phyloP scores from a whole-genome alignment of 2,797 vertebrate genomes.

The Neopelma chrysocephalum region DNA sequence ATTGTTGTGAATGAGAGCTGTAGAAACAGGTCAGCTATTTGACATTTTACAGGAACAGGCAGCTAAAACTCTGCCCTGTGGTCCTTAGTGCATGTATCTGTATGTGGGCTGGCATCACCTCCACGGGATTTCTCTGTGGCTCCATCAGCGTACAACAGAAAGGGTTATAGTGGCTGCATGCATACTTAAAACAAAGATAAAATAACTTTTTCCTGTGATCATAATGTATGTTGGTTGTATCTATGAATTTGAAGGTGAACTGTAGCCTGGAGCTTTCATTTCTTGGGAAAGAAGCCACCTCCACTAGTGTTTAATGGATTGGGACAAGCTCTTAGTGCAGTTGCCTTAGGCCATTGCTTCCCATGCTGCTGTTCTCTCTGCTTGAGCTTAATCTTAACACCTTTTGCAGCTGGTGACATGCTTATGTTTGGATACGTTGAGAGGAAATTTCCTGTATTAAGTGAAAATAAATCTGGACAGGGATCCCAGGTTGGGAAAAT shows the following conservation, averaged over 20 bases:
- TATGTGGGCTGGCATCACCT: neutral
- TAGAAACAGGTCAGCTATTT: neutral
- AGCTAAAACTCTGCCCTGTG: neutral
- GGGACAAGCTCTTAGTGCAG: slow-evolving; percentile 45
- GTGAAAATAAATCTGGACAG: slow-evolving; percentile 5
- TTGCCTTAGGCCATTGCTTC: neutral
- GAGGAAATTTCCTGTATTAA: neutral
- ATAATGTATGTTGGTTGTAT: neutral
- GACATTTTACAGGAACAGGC: neutral
- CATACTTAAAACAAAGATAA: neutral
- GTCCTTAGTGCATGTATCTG: neutral
- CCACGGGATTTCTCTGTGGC: neutral
- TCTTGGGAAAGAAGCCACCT: slow-evolving; percentile 20
- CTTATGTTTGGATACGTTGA: neutral
- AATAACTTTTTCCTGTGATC: neutral
- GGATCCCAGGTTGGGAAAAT: neutral
- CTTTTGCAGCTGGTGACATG: slow-evolving; percentile 3
- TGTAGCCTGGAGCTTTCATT: slow-evolving; percentile 23
- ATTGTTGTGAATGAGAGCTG: neutral
- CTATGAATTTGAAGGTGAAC: slow-evolving; percentile 46
- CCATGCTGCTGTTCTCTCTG: neutral
- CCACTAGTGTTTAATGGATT: slow-evolving; percentile 30
- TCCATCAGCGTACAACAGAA: neutral
- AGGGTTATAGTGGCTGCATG: neutral
- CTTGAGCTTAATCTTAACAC: neutral